A percentile compares a stretch with the other conserved stretches of the same genome.
These are phyloP conservation scores for Drosophila lacicola DNA, from an alignment of 2,888 invertebrate species.

Conservation along the genomic window DNA sequence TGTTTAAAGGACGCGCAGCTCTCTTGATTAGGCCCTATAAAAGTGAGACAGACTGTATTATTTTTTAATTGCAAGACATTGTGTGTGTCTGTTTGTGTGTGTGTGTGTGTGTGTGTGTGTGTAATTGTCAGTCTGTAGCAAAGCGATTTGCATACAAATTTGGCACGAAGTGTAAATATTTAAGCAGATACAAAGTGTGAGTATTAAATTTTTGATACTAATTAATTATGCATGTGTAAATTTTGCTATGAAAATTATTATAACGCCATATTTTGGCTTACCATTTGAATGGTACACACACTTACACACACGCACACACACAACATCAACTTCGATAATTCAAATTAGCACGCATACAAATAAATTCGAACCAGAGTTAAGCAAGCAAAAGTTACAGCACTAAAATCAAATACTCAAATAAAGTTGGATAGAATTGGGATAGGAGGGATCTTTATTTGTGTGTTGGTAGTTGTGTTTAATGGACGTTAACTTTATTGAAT, in stretches of 20 bases:
- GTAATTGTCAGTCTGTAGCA: slow-evolving; percentile 79
- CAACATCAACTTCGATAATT: slow-evolving; percentile 50
- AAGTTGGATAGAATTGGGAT: slow-evolving; percentile 12
- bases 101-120: slow-evolving; percentile 28
- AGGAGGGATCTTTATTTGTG: slow-evolving; percentile 21
- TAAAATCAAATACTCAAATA: slow-evolving; percentile 45
- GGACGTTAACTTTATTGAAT: slow-evolving; percentile 14
- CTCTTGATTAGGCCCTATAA: slow-evolving; percentile 6
- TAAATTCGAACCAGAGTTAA: slow-evolving; percentile 49
- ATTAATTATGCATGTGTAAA: slow-evolving; percentile 85
- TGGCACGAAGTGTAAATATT: slow-evolving; percentile 84
- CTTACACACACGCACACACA: slow-evolving; percentile 3
- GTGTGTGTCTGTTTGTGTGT: slow-evolving; percentile 50
- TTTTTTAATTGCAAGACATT: slow-evolving; percentile 77
- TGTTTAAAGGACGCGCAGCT: background rate
- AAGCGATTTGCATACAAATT: slow-evolving; percentile 84
- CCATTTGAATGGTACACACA: slow-evolving; percentile 44
- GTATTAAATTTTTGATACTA: slow-evolving; percentile 85
- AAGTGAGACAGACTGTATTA: slow-evolving; percentile 45
- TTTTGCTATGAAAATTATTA: slow-evolving; percentile 80
- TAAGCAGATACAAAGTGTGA: slow-evolving; percentile 84
- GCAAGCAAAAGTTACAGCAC: slow-evolving; percentile 33
- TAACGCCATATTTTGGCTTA: slow-evolving; percentile 74
- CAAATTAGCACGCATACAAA: slow-evolving; percentile 70
- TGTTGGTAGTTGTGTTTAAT: slow-evolving; percentile 20